These are phyloP conservation scores for Nyctibius bracteatus DNA, from an alignment of 2,113 vertebrate genomes.

Conservation along the genomic window DNA sequence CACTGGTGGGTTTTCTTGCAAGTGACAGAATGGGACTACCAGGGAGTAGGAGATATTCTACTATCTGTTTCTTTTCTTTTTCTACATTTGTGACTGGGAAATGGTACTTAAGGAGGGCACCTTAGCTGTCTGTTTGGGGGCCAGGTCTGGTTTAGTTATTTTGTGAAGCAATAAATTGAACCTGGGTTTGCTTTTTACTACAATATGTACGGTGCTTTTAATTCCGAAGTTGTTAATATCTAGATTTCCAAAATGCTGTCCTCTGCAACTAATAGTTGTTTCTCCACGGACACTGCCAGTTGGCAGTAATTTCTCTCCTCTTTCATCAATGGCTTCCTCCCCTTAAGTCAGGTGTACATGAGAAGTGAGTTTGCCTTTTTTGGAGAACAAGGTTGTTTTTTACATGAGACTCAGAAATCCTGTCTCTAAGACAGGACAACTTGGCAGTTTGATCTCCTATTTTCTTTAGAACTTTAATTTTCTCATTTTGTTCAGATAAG, in stretches of 20 bases:
- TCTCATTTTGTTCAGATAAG: neutral
- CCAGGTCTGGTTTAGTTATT: neutral
- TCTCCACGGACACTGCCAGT: neutral
- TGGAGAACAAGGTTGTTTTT: neutral
- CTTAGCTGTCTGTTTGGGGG: neutral
- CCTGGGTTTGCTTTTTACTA: neutral
- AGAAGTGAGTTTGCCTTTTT: neutral
- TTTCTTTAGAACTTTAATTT: neutral
- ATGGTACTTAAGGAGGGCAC: neutral
- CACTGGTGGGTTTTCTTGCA: neutral
- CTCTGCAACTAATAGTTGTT: neutral
- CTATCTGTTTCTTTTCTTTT: neutral
- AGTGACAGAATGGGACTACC: neutral
- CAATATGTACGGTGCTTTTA: neutral
- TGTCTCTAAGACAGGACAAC: neutral
- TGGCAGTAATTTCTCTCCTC: neutral
- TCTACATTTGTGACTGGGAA: neutral
- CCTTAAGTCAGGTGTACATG: neutral
- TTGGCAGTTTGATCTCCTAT: neutral
- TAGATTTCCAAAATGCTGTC: neutral
- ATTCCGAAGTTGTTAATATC: neutral
- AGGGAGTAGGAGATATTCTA: neutral
- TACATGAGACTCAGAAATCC: neutral
- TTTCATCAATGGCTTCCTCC: neutral
- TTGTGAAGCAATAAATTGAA: neutral